These are phyloP conservation scores for Sicus ferrugineus DNA, from an alignment of 2,888 invertebrate species.

Conservation along the genomic window DNA sequence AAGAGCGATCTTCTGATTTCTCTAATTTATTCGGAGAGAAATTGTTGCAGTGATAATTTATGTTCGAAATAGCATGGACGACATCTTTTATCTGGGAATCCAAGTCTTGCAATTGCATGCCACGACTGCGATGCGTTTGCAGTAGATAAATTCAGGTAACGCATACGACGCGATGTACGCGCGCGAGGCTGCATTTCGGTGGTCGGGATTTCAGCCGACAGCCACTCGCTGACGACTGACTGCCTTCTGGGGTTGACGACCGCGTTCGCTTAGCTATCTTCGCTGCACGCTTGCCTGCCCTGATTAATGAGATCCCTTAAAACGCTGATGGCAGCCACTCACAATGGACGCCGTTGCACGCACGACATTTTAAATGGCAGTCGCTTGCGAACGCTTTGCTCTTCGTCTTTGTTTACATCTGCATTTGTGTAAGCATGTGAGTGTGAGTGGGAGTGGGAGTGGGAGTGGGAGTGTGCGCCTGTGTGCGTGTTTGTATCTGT, in stretches of 20 bases:
- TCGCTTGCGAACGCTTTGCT: constrained; percentile 29
- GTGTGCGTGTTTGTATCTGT: constrained; percentile 3
- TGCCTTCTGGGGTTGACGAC: not conserved
- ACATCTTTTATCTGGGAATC: too few relatives aligned
- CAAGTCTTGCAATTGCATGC: not conserved
- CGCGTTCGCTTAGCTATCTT: not conserved
- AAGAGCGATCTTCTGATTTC: too few relatives aligned
- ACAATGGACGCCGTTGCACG: constrained; percentile 49
- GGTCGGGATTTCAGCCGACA: not conserved
- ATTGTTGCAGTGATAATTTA: not conserved
- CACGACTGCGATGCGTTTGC: constrained; percentile 2
- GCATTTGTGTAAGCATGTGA: not conserved
- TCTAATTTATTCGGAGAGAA: not conserved
- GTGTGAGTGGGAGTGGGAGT: constrained; percentile 1
- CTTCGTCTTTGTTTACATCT: constrained; percentile 7
- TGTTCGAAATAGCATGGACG: too few relatives aligned
- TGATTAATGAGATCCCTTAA: constrained; percentile 44
- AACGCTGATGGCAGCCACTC: constrained; percentile 53
- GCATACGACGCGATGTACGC: constrained; percentile 22
- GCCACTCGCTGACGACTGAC: not conserved
- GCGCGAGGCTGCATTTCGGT: too few relatives aligned
- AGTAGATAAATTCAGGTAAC: not conserved
- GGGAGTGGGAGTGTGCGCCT: not conserved
- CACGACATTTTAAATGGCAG: constrained; percentile 61
- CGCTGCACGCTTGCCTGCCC: not conserved